Conservation (phyloP, 1,140 invertebrate genomes). For the Harpegnathos saltator region DNA sequence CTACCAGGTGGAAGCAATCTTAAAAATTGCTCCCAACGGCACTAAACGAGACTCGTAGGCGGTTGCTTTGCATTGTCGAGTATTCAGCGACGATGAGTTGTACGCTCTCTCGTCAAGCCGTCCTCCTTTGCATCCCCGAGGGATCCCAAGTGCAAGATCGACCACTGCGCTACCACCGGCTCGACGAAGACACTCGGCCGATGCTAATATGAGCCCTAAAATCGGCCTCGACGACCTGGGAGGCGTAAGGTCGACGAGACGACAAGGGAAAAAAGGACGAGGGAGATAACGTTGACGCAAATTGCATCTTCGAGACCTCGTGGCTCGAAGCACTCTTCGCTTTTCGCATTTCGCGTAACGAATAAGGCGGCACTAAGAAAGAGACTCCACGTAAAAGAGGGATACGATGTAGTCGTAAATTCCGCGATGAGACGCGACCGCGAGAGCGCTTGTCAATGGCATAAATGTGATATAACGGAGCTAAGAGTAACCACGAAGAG, state of each 20-base stretch:
- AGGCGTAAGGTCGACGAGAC: constrained; percentile 34
- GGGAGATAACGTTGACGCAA: constrained; percentile 4
- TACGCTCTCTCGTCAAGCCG: constrained; percentile 62
- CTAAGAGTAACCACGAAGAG: neutral
- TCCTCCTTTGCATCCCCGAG: constrained; percentile 68
- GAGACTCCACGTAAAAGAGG: neutral
- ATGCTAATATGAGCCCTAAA: neutral
- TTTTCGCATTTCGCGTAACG: constrained; percentile 24
- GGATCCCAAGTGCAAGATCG: constrained; percentile 68
- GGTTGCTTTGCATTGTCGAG: constrained; percentile 67
- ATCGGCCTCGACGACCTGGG: neutral
- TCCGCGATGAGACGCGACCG: constrained; percentile 11
- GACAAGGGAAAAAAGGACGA: constrained; percentile 11
- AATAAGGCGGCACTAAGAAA: neutral
- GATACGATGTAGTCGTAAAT: neutral
- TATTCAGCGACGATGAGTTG: constrained; percentile 65
- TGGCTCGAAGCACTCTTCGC: neutral
- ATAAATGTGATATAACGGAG: neutral
- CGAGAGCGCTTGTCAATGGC: neutral
- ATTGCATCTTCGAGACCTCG: neutral
- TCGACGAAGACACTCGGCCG: constrained; percentile 17
- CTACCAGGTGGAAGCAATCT: constrained; percentile 73
- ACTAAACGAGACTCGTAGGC: constrained; percentile 63
- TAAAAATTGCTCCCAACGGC: constrained; percentile 77
- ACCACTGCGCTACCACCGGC: constrained; percentile 61